A percentile compares a stretch with the other conserved stretches of the same genome.
Evolutionary conservation across 2,797 vertebrate genomes (phyloP).

Genomic region (Podarcis lilfordi): DNA sequence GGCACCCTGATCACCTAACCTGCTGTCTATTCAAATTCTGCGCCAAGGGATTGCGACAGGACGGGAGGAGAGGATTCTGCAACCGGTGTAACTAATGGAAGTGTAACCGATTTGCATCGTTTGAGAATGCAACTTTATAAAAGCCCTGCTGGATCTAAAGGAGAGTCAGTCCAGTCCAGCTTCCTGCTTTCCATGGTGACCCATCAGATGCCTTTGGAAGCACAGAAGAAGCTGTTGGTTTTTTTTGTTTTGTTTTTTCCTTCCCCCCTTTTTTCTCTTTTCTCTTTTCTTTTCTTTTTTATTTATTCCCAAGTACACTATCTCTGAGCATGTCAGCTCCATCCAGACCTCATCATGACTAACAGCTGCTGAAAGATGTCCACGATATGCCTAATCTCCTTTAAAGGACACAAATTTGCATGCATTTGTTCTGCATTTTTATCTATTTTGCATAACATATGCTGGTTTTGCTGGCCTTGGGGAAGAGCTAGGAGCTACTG

Average conservation of each 20-base stretch:
- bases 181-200: not conserved
- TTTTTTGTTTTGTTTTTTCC: too few relatives aligned
- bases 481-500: slow-evolving; percentile 34
- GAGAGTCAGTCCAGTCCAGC: not conserved
- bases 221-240: not conserved
- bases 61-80: too few relatives aligned
- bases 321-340: not conserved
- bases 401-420: too few relatives aligned
- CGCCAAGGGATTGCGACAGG: too few relatives aligned
- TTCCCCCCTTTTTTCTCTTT: too few relatives aligned
- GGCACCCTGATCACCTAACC: not conserved
- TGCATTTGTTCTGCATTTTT: not conserved
- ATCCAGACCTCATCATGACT: too few relatives aligned
- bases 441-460: not conserved
- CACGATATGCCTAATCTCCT: too few relatives aligned
- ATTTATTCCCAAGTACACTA: not conserved
- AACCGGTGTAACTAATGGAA: too few relatives aligned
- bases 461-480: not conserved
- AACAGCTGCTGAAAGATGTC: too few relatives aligned
- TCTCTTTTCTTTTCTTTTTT: too few relatives aligned
- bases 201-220: not conserved
- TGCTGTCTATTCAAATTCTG: too few relatives aligned
- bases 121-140: not conserved
- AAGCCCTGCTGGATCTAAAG: not conserved
- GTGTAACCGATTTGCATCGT: too few relatives aligned